phyloP scores from a whole-genome alignment of 2,113 vertebrate species.

The Mesoclemmys tuberculata region DNA sequence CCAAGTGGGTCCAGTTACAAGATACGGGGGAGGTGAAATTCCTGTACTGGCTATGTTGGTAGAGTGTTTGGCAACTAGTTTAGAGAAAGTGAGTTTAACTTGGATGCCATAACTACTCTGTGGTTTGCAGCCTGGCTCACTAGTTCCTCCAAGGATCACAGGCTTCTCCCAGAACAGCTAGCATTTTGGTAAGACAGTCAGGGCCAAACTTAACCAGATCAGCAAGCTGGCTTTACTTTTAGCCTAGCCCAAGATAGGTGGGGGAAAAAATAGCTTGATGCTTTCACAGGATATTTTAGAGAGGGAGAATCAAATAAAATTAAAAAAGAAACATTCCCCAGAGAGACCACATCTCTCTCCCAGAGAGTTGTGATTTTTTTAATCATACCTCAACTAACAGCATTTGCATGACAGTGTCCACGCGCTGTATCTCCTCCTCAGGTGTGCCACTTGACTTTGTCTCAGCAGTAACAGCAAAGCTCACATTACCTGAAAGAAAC shows the following conservation, averaged over 20 bases:
- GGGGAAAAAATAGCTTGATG: background rate
- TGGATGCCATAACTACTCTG: background rate
- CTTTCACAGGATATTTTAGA: background rate
- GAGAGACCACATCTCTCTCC: background rate
- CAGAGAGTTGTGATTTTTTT: background rate
- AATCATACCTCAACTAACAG: slow-evolving; percentile 71
- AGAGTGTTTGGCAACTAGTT: background rate
- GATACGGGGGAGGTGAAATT: background rate
- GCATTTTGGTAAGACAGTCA: background rate
- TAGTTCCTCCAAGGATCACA: background rate
- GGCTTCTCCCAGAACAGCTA: background rate
- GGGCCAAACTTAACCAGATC: background rate
- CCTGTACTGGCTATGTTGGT: background rate
- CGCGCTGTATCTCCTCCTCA: slow-evolving; percentile 14
- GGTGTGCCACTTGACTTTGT: slow-evolving; percentile 21
- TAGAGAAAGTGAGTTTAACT: background rate
- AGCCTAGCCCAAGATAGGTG: background rate
- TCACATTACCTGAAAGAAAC: slow-evolving; percentile 71
- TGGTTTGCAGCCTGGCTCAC: background rate
- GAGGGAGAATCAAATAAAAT: background rate
- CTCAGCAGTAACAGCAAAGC: slow-evolving; percentile 64
- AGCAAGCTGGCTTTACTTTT: background rate
- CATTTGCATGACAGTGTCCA: slow-evolving; percentile 63
- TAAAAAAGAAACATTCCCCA: background rate
- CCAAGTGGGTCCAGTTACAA: background rate